Evolutionary conservation across 2,888 invertebrate species (phyloP).

Genomic region (Lasioglossum morio): DNA sequence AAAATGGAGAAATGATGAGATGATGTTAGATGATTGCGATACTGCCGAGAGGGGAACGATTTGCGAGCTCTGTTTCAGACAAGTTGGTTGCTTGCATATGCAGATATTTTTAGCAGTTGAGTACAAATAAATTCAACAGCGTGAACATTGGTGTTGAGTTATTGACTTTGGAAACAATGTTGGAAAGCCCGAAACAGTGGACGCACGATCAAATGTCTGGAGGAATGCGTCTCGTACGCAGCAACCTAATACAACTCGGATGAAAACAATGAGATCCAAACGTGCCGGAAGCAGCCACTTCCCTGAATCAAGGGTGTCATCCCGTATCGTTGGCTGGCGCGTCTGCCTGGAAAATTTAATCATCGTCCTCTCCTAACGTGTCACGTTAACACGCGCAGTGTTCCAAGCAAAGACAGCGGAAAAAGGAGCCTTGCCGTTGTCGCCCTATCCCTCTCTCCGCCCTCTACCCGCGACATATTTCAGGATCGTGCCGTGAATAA

Average conservation of each 20-base stretch:
- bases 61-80: neutral
- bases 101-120: too few relatives aligned
- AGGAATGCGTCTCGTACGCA: neutral
- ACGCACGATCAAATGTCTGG: neutral
- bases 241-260: constrained; percentile 7
- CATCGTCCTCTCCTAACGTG: constrained; percentile 28
- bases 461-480: constrained; percentile 47
- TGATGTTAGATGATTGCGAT: neutral
- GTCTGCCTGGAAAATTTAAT: constrained; percentile 50
- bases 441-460: neutral
- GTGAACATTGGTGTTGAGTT: too few relatives aligned
- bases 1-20: neutral
- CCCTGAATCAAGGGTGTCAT: constrained; percentile 39
- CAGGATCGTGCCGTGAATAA: constrained; percentile 60
- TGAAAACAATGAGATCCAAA: constrained; percentile 52
- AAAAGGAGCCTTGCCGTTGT: neutral
- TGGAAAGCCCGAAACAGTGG: neutral
- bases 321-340: constrained; percentile 22
- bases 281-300: constrained; percentile 48
- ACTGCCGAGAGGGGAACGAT: neutral
- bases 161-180: too few relatives aligned
- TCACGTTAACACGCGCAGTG: constrained; percentile 4
- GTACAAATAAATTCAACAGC: too few relatives aligned
- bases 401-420: constrained; percentile 2
- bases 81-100: neutral